Evolutionary conservation across 2,888 invertebrate genomes (phyloP).

Genomic region (Acanthopleura granulata): DNA sequence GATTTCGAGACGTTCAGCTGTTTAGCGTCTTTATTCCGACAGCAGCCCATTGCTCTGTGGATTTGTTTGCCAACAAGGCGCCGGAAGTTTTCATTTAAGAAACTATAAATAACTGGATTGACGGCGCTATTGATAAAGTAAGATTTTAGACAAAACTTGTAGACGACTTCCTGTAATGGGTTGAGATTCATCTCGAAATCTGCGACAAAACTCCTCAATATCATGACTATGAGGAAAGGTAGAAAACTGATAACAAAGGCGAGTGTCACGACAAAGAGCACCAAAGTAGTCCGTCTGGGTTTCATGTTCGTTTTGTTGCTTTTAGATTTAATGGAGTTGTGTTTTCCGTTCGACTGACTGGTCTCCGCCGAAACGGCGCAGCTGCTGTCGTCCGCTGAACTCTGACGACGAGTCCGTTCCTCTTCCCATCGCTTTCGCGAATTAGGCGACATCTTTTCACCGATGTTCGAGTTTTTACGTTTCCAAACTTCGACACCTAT

Average conservation of each 20-base stretch:
- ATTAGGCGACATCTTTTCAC: conserved; percentile 34
- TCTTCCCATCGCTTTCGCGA: conserved; percentile 10
- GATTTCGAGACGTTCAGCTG: neutral
- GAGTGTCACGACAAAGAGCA: conserved; percentile 57
- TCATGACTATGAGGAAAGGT: conserved; percentile 59
- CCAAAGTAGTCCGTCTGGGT: conserved; percentile 55
- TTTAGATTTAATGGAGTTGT: neutral
- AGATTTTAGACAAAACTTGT: conserved; percentile 60
- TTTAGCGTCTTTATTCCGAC: neutral
- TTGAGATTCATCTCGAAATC: conserved; percentile 52
- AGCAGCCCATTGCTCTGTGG: neutral
- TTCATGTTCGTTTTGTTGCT: conserved; percentile 33
- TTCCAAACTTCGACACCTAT: conserved; percentile 55
- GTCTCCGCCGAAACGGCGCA: neutral
- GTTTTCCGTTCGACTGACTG: neutral
- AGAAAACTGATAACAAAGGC: conserved; percentile 60
- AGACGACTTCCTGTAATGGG: conserved; percentile 49
- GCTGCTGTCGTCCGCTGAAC: conserved; percentile 17
- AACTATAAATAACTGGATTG: conserved; percentile 61
- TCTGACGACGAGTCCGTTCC: neutral
- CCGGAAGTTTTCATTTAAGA: conserved; percentile 58
- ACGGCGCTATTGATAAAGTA: conserved; percentile 64
- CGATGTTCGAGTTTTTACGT: conserved; percentile 49
- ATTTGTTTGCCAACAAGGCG: conserved; percentile 11
- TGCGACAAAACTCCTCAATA: conserved; percentile 49